Base-by-base conservation (phyloP, 2,113 vertebrate genomes). In the Microtus richardsoni region DNA sequence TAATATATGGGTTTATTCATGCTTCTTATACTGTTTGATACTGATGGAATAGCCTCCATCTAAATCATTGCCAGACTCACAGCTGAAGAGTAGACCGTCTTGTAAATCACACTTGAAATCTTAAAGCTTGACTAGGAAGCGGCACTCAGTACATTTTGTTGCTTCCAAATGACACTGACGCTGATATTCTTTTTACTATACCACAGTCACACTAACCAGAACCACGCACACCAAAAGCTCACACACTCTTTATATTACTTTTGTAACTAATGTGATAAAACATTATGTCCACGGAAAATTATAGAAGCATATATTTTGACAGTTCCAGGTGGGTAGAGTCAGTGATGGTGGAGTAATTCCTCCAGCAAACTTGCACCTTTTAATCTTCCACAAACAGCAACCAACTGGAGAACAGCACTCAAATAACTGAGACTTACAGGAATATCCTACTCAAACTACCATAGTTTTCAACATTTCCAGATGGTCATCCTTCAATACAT, bases 21-120 rank as follows among this genome's bases (percentile, higher is more conserved):
- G 54, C 33, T 91, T 92, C 39, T 92, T 47, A 49, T n/a, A 10
- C 60, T 47, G 39, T 86, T 91, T 91, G 64, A 62, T 71, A 17
- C 39, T 49, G 30, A 85, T 41, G 10, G 44, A 86, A 49, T 33
- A 64, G 3, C 11, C 22, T 24, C 58, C 60, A 30, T 58, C 71
- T 79, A 94, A 94, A 94, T 88, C 52, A 22, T 47, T 79, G 2
- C 47, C 70, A 68, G 7, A 49, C 89, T 94, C 26, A n/a, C 36
- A 84, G 17, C 8, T 93, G 52, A 24, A 68, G 30, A 66, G 83
- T 75, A 92, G 7, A 87, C 13, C 52, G 19, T 3, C 60, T 24
- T 44, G 7, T 10, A 87, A 87, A 71, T 5, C 49, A 78, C 12
- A 24, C 17, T 14, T 47, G n/a, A 88, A 28, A 11, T 19, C 41